phyloP scores from a whole-genome alignment of 30 jellyfish, hydroid and myxozoan species.

The Hydractinia echinata region DNA sequence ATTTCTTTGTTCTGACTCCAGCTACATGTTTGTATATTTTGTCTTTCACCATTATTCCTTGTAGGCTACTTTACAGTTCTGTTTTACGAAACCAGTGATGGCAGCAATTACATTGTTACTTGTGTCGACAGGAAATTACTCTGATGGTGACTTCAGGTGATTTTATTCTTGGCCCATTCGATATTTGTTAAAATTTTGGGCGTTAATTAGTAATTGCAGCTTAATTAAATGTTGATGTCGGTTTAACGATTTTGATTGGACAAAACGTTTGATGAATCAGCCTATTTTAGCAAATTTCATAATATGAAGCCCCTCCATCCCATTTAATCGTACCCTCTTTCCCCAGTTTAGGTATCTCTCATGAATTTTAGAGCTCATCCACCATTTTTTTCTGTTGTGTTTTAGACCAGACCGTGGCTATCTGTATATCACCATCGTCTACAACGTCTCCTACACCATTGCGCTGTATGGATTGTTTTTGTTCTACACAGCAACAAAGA shows the following conservation, averaged over 20 bases:
- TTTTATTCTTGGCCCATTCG: not conserved
- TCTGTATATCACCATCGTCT: slow-evolving; percentile 70
- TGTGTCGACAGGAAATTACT: slow-evolving; percentile 77
- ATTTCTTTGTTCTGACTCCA: too few species aligned
- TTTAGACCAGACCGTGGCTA: slow-evolving; percentile 93
- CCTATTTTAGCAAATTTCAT: too few species aligned
- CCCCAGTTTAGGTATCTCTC: too few species aligned
- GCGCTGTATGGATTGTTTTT: slow-evolving; percentile 85
- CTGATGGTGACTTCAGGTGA: slow-evolving; percentile 95
- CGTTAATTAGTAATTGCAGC: too few species aligned
- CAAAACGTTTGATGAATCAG: too few species aligned
- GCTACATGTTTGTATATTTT: too few species aligned
- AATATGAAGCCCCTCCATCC: too few species aligned
- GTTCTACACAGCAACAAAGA: slow-evolving; percentile 80
- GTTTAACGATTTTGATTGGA: too few species aligned
- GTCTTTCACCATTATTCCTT: not conserved
- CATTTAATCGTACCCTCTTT: too few species aligned
- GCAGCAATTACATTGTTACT: slow-evolving; percentile 75
- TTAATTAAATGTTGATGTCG: too few species aligned
- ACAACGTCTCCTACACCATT: slow-evolving; percentile 77
- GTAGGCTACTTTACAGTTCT: slow-evolving; percentile 90
- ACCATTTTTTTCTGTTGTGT: not conserved
- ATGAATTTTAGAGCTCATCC: too few species aligned
- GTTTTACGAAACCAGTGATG: slow-evolving; percentile 89
- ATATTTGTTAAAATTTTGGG: not conserved